Base-by-base conservation (phyloP, 2,113 vertebrate genomes). In the Malurus cyaneus region DNA sequence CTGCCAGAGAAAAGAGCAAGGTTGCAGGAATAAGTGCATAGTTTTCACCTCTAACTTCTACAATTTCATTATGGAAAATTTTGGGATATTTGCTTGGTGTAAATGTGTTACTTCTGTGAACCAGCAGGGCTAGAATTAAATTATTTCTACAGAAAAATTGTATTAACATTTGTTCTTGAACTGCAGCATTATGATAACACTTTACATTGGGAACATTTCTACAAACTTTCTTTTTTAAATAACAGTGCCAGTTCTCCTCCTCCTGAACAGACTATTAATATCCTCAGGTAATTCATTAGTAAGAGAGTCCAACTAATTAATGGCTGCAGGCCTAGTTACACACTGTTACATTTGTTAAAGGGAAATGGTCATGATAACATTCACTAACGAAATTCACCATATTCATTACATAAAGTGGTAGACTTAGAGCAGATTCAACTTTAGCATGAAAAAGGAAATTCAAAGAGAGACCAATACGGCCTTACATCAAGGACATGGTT, bases 231-330 rank as follows among this genome's bases (percentile, higher is more conserved):
- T 32, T 62, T 81, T 74, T 49, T 34, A 8, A 49, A 24, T 46
- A 67, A 61, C 44, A 71, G 59, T 31, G 10, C 20, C 69, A 83
- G 14, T 53, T 88, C 41, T 90, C 21, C 66, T 83, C 36, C 61
- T 91, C 88, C 64, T 76, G 62, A 94, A 80, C 61, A 97, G 59
- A 81, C 39, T 89, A 41, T 93, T 56, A 66, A 95, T 94, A 85
- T 80, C 50, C 36, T 94, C 71, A 88, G 46, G 29, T 91, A 50
- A 94, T 69, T 95, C 73, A 87, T 91, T 94, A 91, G 13, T 56
- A 59, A 81, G 41, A 69, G 5, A 86, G 23, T 44, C 23, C 15
- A 96, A 73, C 49, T 84, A 95, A 91, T 56, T 91, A 54, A 88
- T 92, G 50, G 77, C 92, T 92, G 78, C 54, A 92, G 86, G 39